Percentiles rank a stretch among this genome's conserved stretches.
These are phyloP conservation scores for Zaprionus camerounensis DNA, from an alignment of 1,140 invertebrate species.

Conservation along the genomic window DNA sequence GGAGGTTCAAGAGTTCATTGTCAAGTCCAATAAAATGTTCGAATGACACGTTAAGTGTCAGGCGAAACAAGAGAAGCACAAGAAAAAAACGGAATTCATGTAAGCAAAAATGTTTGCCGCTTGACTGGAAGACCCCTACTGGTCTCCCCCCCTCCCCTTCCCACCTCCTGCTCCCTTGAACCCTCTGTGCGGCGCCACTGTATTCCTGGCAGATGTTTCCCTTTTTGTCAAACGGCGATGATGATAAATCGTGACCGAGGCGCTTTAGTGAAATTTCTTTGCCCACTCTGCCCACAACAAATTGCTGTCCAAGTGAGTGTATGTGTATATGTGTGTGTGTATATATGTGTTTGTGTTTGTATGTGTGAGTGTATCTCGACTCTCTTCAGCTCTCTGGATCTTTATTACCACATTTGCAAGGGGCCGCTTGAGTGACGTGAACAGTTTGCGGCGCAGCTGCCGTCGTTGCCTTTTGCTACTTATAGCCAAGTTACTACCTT, in stretches of 20 bases:
- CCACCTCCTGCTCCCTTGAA: not conserved
- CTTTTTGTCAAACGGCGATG: slow-evolving; percentile 75
- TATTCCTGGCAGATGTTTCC: slow-evolving; percentile 49
- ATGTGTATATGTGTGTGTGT: slow-evolving; percentile 4
- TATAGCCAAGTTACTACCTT: slow-evolving; percentile 50
- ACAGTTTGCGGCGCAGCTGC: slow-evolving; percentile 56
- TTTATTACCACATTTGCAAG: slow-evolving; percentile 51
- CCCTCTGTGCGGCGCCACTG: not conserved
- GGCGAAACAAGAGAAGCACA: slow-evolving; percentile 56
- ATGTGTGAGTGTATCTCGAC: slow-evolving; percentile 7
- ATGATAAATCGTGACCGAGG: slow-evolving; percentile 78
- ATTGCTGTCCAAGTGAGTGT: slow-evolving; percentile 16
- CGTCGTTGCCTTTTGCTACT: slow-evolving; percentile 35
- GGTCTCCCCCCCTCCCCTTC: not conserved
- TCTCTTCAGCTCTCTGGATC: slow-evolving; percentile 34
- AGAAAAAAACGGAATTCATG: slow-evolving; percentile 34
- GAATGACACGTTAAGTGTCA: slow-evolving; percentile 82
- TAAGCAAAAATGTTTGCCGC: slow-evolving; percentile 55
- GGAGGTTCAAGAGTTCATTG: slow-evolving; percentile 76
- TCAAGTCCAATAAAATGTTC: slow-evolving; percentile 82
- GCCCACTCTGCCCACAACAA: slow-evolving; percentile 25
- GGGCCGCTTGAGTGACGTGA: slow-evolving; percentile 62
- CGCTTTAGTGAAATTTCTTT: slow-evolving; percentile 68
- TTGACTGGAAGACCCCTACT: slow-evolving; percentile 35
- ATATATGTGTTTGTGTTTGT: slow-evolving; percentile 5